phyloP scores from a whole-genome alignment of 2,113 vertebrate species.

The Romanogobio albipinnatus region DNA sequence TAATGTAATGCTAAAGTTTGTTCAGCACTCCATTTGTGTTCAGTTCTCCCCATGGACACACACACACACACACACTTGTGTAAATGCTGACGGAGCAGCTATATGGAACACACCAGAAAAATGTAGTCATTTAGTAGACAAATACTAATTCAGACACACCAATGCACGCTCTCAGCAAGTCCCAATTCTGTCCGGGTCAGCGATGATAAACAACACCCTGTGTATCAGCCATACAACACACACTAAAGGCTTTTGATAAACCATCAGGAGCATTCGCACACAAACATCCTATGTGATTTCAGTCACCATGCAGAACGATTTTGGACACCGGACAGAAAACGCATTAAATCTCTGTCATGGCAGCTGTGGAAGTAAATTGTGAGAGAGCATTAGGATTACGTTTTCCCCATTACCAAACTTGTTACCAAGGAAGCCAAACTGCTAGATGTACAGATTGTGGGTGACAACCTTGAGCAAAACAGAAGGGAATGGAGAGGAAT shows the following conservation, averaged over 20 bases:
- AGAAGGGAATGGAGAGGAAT: not conserved
- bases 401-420: not conserved
- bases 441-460: not conserved
- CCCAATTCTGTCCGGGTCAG: slow-evolving; percentile 33
- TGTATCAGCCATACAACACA: slow-evolving; percentile 28
- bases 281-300: slow-evolving; percentile 11
- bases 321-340: not conserved
- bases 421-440: not conserved
- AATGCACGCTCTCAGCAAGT: slow-evolving; percentile 31
- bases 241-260: slow-evolving; percentile 19
- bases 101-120: slow-evolving; percentile 15
- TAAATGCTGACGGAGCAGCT: slow-evolving; percentile 18
- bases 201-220: slow-evolving; percentile 51
- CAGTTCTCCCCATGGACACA: not conserved
- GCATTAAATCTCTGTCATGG: not conserved
- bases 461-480: not conserved
- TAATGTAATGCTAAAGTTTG: not conserved
- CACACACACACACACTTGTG: slow-evolving; percentile 5
- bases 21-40: slow-evolving; percentile 13
- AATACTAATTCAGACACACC: slow-evolving; percentile 33
- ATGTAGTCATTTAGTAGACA: slow-evolving; percentile 23
- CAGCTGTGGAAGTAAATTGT: not conserved
- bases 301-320: not conserved
- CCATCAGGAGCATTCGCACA: not conserved
- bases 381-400: not conserved